Conservation (phyloP, 2,888 invertebrate species). For the Chrysina gloriosa region DNA sequence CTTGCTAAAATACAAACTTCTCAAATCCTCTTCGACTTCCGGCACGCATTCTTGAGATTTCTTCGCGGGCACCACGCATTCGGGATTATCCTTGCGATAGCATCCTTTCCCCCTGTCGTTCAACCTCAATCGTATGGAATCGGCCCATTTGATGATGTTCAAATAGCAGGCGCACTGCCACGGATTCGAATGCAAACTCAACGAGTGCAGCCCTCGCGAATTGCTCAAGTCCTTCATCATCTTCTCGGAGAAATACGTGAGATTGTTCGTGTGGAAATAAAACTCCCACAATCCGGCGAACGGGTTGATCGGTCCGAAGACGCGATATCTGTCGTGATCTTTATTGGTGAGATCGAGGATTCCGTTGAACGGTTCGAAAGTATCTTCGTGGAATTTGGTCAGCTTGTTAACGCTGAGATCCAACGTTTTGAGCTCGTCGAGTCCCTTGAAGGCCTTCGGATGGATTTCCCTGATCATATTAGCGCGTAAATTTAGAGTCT, state of each 20-base stretch:
- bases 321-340: background rate
- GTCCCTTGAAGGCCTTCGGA: slow-evolving; percentile 5
- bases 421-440: background rate
- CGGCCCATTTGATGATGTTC: slow-evolving; percentile 22
- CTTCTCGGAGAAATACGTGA: slow-evolving; percentile 25
- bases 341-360: background rate
- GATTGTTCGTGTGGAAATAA: slow-evolving; percentile 31
- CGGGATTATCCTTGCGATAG: slow-evolving; percentile 23
- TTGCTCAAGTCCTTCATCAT: slow-evolving; percentile 18
- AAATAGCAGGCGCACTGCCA: slow-evolving; percentile 37
- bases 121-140: background rate
- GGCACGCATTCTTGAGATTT: slow-evolving; percentile 14
- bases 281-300: slow-evolving; percentile 26
- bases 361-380: slow-evolving; percentile 17
- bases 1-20: slow-evolving; percentile 20
- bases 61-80: slow-evolving; percentile 7
- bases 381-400: slow-evolving; percentile 2
- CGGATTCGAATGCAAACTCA: slow-evolving; percentile 35
- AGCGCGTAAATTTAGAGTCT: background rate
- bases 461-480: slow-evolving; percentile 27
- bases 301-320: background rate
- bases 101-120: slow-evolving; percentile 21
- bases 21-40: slow-evolving; percentile 34
- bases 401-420: slow-evolving; percentile 29
- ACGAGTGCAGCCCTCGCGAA: background rate